Base-by-base conservation (phyloP, 2,888 invertebrate species). In the Bombylius major region DNA sequence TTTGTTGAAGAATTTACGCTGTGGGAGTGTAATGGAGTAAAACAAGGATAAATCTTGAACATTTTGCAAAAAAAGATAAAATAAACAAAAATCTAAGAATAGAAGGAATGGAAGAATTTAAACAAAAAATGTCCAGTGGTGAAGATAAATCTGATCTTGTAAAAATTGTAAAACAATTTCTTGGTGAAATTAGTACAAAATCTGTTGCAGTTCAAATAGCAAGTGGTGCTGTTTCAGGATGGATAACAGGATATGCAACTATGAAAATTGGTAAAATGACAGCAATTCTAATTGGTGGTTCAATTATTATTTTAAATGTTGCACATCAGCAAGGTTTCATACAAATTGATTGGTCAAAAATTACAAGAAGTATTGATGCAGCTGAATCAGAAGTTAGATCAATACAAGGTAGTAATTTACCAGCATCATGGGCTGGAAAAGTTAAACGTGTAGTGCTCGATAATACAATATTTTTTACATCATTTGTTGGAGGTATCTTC, bases 261-360 rank as follows among this genome's bases (percentile, higher is more conserved):
- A 68, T 68, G 82, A 92, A 92, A 79, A 83, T 95, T 63, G 95
- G 95, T 13, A 94, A 92, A 78, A 78, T 88, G 54, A 90, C 91
- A 45, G 95, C 95, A n/a, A 82, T 91, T 62, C 88, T 92, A 11
- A 77, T 95, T 60, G 96, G 96, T 57, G 90, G 94, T 57, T 87
- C 92, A 61, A 87, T 96, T 56, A 86, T 96, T 65, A 75, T 95
- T 59, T 72, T 95, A 61, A 87, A 96, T 77, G 79, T 96, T 63
- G 95, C 95, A 5, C 87, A 89, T 64, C 89, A 94, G 69, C 88
- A 92, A 68, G 96, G 95, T n/a, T 92, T 91, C 65, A 86, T 96
- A 57, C 87, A 87, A 67, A 82, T 92, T 59, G 91, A 96, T 72
- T 96, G 95, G 95, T 86, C 86, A 60, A 87, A 88, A 76, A 81